Percentiles rank a stretch among this genome's conserved stretches.
Evolutionary conservation across 2,888 invertebrate genomes (phyloP).

Genomic region (Apamea monoglypha): DNA sequence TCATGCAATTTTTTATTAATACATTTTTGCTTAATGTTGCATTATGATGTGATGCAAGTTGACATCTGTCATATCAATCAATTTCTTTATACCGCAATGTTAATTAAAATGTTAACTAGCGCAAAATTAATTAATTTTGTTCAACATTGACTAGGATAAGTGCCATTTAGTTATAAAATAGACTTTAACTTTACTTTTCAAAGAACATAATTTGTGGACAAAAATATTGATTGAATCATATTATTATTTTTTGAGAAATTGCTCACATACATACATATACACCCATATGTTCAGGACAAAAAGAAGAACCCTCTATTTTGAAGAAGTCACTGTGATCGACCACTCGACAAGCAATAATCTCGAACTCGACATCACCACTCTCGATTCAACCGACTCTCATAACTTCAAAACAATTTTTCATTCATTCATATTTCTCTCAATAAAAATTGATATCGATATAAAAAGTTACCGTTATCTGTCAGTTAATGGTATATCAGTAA

Average conservation of each 20-base stretch:
- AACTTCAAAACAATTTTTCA: constrained; percentile 34
- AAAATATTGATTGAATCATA: background rate
- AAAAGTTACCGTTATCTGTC: constrained; percentile 43
- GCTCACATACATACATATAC: background rate
- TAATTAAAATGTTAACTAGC: constrained; percentile 11
- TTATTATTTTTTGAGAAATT: background rate
- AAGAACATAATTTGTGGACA: background rate
- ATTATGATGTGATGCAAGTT: constrained; percentile 26
- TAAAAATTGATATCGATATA: constrained; percentile 43
- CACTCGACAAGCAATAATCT: background rate
- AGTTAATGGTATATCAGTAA: constrained; percentile 42
- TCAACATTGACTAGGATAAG: background rate
- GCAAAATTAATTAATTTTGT: background rate
- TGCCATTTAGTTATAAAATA: background rate
- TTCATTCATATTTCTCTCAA: constrained; percentile 45
- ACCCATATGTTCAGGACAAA: background rate
- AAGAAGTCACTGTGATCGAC: background rate
- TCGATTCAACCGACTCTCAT: constrained; percentile 13
- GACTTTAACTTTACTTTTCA: background rate
- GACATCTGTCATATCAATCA: constrained; percentile 40
- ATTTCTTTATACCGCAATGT: background rate
- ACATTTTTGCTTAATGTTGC: background rate
- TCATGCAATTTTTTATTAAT: background rate
- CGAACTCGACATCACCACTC: background rate
- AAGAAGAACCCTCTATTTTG: background rate